A percentile compares a stretch with the other conserved stretches of the same genome.
Evolutionary conservation across 2,888 invertebrate species (phyloP).

Genomic region (Crocallis elinguaria): DNA sequence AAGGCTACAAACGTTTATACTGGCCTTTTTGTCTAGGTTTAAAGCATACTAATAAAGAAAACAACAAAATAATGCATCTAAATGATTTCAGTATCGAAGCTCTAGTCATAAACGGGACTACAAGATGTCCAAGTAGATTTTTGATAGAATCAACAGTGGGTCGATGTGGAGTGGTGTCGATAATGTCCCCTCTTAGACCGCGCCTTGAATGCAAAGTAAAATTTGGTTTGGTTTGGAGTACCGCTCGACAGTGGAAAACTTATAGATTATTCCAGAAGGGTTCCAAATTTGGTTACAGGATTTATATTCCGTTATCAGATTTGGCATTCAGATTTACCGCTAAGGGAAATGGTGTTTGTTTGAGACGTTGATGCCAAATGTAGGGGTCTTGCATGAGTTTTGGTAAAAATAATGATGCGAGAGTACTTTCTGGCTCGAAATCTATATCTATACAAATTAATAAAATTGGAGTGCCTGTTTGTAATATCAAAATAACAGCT

Average conservation of each 20-base stretch:
- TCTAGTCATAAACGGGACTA: constrained; percentile 4
- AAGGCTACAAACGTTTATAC: no score
- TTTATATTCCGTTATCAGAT: constrained; percentile 49
- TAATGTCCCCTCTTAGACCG: constrained; percentile 73
- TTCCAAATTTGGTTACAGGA: constrained; percentile 46
- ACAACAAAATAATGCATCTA: background rate
- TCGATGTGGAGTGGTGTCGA: constrained; percentile 70
- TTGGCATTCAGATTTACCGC: constrained; percentile 26
- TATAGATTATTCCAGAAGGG: constrained; percentile 76
- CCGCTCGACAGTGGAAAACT: constrained; percentile 68
- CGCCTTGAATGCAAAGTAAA: constrained; percentile 73
- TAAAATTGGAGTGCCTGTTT: no score
- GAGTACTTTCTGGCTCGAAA: background rate
- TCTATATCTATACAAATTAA: background rate
- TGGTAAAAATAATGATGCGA: background rate
- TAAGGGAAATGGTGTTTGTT: constrained; percentile 31
- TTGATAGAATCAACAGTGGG: constrained; percentile 80
- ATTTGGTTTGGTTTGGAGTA: constrained; percentile 66
- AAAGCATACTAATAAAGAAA: no score
- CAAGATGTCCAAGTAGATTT: constrained; percentile 61
- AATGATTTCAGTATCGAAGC: constrained; percentile 2
- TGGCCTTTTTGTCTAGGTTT: no score
- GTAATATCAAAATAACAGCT: no score
- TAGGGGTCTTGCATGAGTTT: background rate
- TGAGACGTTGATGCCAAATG: background rate